These are phyloP conservation scores for Schlechtendalia chinensis DNA, from an alignment of 1,140 invertebrate genomes.

Conservation along the genomic window DNA sequence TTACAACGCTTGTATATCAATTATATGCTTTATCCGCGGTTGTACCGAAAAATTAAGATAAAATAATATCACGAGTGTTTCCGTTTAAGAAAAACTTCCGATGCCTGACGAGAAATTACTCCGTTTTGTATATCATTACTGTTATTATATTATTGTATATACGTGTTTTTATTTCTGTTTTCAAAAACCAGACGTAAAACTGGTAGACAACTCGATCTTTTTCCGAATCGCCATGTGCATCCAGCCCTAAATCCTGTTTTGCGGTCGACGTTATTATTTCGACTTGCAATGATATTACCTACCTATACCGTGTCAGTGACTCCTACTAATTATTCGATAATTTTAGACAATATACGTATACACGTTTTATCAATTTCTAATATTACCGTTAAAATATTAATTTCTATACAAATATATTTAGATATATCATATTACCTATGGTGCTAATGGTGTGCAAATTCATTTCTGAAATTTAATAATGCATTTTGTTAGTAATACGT, in stretches of 20 bases:
- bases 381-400: neutral
- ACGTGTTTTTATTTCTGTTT: neutral
- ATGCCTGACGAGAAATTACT: slow-evolving; percentile 1
- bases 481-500: neutral
- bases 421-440: neutral
- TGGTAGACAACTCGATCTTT: neutral
- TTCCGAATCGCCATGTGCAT: slow-evolving; percentile 29
- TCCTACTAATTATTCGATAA: neutral
- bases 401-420: neutral
- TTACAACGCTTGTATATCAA: neutral
- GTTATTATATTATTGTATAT: neutral
- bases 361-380: neutral
- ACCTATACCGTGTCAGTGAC: neutral
- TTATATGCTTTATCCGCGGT: neutral
- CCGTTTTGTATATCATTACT: neutral
- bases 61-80: neutral
- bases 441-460: neutral
- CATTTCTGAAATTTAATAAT: neutral
- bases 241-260: slow-evolving; percentile 41
- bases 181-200: neutral
- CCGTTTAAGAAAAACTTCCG: neutral
- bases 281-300: neutral
- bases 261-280: slow-evolving; percentile 35
- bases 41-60: neutral
- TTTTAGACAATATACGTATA: neutral